phyloP scores from a whole-genome alignment of 2,888 invertebrate genomes.

The Nymphalis polychloros region DNA sequence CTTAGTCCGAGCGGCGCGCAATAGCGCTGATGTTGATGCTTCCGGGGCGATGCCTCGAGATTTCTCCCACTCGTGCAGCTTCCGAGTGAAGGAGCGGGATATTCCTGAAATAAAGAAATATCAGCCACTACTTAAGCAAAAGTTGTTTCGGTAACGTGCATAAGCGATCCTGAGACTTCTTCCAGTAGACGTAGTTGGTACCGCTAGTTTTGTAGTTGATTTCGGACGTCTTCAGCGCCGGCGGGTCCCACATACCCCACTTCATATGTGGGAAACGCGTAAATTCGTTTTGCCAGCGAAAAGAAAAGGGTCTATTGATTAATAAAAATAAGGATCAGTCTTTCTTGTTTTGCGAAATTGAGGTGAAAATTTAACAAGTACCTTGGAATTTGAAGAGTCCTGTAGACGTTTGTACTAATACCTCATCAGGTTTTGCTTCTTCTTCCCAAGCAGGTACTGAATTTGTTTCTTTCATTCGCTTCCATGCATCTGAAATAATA shows the following conservation, averaged over 20 bases:
- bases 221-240: too few relatives aligned
- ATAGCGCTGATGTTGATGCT: constrained; percentile 90
- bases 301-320: too few relatives aligned
- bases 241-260: too few relatives aligned
- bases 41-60: constrained; percentile 93
- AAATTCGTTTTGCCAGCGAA: too few relatives aligned
- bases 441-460: constrained; percentile 79
- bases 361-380: constrained; percentile 38
- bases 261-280: too few relatives aligned
- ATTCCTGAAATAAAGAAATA: constrained; percentile 73
- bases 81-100: constrained; percentile 93
- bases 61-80: constrained; percentile 95
- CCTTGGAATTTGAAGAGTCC: constrained; percentile 92
- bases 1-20: constrained; percentile 77
- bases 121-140: too few relatives aligned
- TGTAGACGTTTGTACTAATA: constrained; percentile 90
- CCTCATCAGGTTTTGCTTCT: constrained; percentile 81
- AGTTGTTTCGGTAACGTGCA: too few relatives aligned
- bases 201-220: too few relatives aligned
- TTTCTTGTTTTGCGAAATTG: too few relatives aligned
- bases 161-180: too few relatives aligned
- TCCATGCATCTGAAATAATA: constrained; percentile 86
- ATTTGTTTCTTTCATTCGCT: constrained; percentile 86
- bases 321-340: too few relatives aligned
- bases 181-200: too few relatives aligned